A percentile compares a stretch with the other conserved stretches of the same genome.
phyloP scores from a whole-genome alignment of 2,888 invertebrate species.

The Torymus tubicola region DNA sequence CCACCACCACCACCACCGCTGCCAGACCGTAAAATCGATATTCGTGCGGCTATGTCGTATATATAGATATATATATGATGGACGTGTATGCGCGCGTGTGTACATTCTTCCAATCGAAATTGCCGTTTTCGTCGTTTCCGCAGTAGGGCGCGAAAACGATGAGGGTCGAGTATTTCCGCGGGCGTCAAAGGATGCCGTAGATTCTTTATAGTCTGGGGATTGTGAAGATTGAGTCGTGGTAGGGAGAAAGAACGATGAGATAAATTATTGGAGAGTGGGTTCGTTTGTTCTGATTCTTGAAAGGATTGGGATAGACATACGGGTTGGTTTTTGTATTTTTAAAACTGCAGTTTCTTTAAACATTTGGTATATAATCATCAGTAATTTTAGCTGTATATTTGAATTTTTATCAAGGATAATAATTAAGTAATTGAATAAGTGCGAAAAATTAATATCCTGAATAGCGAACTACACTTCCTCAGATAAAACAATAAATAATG shows the following conservation, averaged over 20 bases:
- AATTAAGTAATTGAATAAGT: too few species aligned
- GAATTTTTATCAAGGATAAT: too few species aligned
- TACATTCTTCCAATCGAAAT: conserved; percentile 27
- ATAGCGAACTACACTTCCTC: neutral
- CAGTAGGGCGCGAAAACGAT: conserved; percentile 3
- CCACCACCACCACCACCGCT: neutral
- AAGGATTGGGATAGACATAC: too few species aligned
- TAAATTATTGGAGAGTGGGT: too few species aligned
- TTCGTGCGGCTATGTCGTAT: conserved; percentile 17
- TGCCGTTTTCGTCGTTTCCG: conserved; percentile 1
- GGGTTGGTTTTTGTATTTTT: too few species aligned
- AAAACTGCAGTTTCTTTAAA: too few species aligned
- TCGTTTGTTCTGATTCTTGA: too few species aligned
- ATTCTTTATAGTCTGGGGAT: conserved; percentile 9
- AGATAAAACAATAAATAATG: too few species aligned
- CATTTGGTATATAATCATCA: too few species aligned
- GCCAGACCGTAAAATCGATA: conserved; percentile 30
- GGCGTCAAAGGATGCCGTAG: conserved; percentile 20
- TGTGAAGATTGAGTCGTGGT: conserved; percentile 1
- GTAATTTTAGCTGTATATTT: too few species aligned
- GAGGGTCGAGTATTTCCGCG: conserved; percentile 14
- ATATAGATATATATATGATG: neutral
- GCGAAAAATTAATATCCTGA: too few species aligned
- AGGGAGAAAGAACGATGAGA: neutral
- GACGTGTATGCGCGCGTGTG: neutral